Evolutionary conservation across 2,113 vertebrate genomes (phyloP).

Genomic region (Regulus satrapa): DNA sequence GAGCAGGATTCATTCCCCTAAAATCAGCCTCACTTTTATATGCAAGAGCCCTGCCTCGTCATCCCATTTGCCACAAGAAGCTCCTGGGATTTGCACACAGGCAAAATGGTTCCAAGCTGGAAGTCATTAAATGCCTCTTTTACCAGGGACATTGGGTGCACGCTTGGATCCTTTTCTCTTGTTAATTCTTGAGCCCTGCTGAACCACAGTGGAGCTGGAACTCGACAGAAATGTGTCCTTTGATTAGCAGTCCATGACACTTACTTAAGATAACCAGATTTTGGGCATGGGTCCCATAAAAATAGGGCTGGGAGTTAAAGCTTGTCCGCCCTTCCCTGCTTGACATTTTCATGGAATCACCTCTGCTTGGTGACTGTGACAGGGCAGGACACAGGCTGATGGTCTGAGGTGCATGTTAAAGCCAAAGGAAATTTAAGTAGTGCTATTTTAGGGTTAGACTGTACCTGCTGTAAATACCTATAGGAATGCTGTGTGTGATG

Average conservation of each 20-base stretch:
- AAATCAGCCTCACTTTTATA: background rate
- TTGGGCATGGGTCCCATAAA: slow-evolving; percentile 53
- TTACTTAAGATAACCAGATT: slow-evolving; percentile 61
- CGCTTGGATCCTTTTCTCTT: background rate
- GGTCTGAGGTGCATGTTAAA: background rate
- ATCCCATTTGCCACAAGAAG: background rate
- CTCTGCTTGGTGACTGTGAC: background rate
- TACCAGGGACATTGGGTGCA: background rate
- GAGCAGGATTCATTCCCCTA: background rate
- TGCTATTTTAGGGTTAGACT: background rate
- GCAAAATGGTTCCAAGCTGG: background rate
- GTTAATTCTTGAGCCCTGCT: background rate
- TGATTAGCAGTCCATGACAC: slow-evolving; percentile 40
- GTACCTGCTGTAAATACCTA: background rate
- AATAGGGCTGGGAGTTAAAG: slow-evolving; percentile 53
- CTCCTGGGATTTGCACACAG: background rate
- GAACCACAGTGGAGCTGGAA: background rate
- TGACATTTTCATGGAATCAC: slow-evolving; percentile 53
- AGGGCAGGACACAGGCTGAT: background rate
- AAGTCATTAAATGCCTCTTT: background rate
- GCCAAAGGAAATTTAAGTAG: background rate
- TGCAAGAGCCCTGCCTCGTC: background rate
- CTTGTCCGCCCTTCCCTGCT: slow-evolving; percentile 33
- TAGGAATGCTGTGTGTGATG: background rate
- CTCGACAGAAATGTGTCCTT: background rate